Conservation (phyloP, 2,888 invertebrate species). For the Dynastes hyllus region DNA sequence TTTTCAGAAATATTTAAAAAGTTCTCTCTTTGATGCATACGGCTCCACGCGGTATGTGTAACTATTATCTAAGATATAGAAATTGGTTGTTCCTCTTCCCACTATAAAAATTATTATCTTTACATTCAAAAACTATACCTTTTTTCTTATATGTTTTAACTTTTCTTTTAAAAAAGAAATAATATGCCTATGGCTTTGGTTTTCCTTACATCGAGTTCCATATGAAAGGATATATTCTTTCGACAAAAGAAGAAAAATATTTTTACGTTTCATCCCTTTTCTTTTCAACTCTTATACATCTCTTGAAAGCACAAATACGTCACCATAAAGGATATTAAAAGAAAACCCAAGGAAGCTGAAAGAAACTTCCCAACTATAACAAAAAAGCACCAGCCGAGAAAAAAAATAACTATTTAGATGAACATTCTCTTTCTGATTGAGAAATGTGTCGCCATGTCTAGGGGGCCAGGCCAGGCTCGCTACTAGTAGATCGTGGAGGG, state of each 20-base stretch:
- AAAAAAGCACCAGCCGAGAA: slow-evolving; percentile 4
- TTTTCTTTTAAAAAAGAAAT: too few species aligned
- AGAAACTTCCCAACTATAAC: slow-evolving; percentile 13
- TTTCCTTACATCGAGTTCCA: too few species aligned
- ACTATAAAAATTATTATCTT: too few species aligned
- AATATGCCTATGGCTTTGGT: too few species aligned
- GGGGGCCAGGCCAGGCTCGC: neutral
- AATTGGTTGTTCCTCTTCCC: too few species aligned
- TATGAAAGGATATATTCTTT: too few species aligned
- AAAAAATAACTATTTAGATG: slow-evolving; percentile 33
- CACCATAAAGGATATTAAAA: slow-evolving; percentile 35
- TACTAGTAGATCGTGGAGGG: neutral
- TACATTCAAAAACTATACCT: too few species aligned
- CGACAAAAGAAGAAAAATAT: neutral
- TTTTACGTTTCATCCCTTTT: neutral
- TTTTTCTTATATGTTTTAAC: too few species aligned
- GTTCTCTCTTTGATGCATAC: too few species aligned
- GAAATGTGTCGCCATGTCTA: slow-evolving; percentile 38
- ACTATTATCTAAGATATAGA: too few species aligned
- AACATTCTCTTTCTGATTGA: slow-evolving; percentile 34
- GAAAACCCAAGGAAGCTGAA: slow-evolving; percentile 16
- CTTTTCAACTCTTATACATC: neutral
- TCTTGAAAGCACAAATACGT: neutral
- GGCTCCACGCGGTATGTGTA: too few species aligned
- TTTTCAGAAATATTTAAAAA: too few species aligned